A percentile compares a stretch with the other conserved stretches of the same genome.
These are phyloP conservation scores for Esox masquinongy DNA, from an alignment of 2,797 vertebrate species.

Conservation along the genomic window DNA sequence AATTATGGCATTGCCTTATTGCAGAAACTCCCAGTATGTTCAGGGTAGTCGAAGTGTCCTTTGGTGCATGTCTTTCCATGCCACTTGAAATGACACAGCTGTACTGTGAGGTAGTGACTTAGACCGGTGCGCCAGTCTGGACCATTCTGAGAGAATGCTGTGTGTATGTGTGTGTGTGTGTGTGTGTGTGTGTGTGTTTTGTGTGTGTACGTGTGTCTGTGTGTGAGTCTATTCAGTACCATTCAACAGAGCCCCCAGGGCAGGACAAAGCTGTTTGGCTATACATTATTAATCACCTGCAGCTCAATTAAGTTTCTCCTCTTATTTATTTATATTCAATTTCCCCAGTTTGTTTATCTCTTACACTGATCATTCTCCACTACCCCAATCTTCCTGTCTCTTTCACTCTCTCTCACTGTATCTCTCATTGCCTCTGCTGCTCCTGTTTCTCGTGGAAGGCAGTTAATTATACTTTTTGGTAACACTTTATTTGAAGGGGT, in stretches of 20 bases:
- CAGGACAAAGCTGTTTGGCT: slow-evolving; percentile 42
- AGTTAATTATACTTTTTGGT: too few species aligned
- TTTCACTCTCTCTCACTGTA: not conserved
- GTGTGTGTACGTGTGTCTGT: slow-evolving; percentile 23
- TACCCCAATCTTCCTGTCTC: not conserved
- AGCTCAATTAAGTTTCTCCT: slow-evolving; percentile 22
- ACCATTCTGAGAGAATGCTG: not conserved
- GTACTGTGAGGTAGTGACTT: too few species aligned
- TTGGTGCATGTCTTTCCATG: too few species aligned
- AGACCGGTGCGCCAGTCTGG: too few species aligned
- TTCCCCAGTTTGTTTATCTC: not conserved
- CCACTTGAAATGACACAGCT: too few species aligned
- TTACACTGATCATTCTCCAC: not conserved
- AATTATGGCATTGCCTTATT: too few species aligned
- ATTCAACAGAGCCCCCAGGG: slow-evolving; percentile 47
- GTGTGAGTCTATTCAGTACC: slow-evolving; percentile 1
- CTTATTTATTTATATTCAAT: slow-evolving; percentile 38
- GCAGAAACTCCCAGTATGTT: too few species aligned
- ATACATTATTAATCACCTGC: slow-evolving; percentile 64
- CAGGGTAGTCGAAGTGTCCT: too few species aligned
- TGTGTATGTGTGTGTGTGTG: slow-evolving; percentile 15
- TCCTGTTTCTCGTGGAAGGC: not conserved
- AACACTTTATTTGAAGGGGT: too few species aligned
- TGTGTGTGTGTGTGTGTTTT: slow-evolving; percentile 13
- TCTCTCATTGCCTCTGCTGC: not conserved